Conservation (phyloP, 2,113 vertebrate species). For the Mustela lutreola region DNA sequence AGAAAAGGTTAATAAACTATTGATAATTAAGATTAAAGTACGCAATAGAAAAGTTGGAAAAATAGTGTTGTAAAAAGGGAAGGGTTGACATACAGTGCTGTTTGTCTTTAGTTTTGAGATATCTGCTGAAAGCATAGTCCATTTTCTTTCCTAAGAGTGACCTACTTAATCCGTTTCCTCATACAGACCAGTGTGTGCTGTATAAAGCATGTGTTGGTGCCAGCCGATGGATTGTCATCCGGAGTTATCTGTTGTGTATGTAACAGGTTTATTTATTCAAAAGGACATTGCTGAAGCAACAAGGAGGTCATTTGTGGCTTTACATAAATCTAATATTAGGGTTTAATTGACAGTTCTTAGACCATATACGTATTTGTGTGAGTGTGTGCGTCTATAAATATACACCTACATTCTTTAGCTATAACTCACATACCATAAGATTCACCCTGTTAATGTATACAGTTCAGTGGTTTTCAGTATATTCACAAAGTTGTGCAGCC, state of each 20-base stretch:
- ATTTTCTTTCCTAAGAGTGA: conserved; percentile 42
- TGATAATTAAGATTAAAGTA: neutral
- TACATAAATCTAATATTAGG: neutral
- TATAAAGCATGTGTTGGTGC: neutral
- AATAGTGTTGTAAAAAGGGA: neutral
- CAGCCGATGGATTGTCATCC: neutral
- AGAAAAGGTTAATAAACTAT: neutral
- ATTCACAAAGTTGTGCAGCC: neutral
- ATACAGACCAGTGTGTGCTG: neutral
- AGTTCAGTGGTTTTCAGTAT: neutral
- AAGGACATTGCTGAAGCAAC: neutral
- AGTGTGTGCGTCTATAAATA: neutral
- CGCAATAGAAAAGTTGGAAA: neutral
- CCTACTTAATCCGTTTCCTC: neutral
- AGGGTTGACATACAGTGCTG: neutral
- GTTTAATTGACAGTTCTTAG: conserved; percentile 11
- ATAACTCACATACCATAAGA: neutral
- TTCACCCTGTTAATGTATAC: neutral
- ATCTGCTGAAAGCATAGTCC: neutral
- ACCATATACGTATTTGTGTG: neutral
- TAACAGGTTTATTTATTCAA: neutral
- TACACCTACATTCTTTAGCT: neutral
- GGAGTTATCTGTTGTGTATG: neutral
- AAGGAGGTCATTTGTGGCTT: neutral
- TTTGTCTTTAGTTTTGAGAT: neutral